phyloP scores from a whole-genome alignment of 2,113 vertebrate genomes.

The Nothocercus julius region DNA sequence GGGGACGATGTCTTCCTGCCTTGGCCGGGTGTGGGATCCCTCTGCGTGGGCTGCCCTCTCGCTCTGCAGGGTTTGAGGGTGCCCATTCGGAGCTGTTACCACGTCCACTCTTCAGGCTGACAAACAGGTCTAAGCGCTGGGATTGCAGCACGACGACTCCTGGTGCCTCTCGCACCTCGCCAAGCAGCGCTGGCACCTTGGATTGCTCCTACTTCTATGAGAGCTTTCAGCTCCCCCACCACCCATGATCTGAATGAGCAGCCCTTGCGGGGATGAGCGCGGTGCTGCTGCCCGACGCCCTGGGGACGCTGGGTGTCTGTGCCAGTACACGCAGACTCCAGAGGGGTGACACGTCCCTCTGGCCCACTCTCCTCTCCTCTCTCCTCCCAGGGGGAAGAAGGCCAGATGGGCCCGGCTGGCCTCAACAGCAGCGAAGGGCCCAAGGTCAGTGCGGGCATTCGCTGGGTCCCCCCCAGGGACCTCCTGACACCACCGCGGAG shows the following conservation, averaged over 20 bases:
- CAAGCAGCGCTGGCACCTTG: fast-evolving
- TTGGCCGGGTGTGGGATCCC: background rate
- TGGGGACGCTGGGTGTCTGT: background rate
- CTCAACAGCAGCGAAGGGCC: conserved; percentile 79
- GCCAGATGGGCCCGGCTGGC: conserved; percentile 80
- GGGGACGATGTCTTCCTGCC: background rate
- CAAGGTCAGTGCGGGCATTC: conserved; percentile 77
- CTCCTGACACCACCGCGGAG: background rate
- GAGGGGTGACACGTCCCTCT: no score
- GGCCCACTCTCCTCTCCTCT: background rate
- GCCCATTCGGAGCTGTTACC: background rate
- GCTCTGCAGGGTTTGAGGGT: background rate
- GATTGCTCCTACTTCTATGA: no score
- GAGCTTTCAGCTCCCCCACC: fast-evolving
- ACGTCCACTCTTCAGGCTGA: background rate
- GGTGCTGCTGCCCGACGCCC: background rate
- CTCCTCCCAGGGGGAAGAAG: conserved; percentile 81
- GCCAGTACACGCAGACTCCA: no score
- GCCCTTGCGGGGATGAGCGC: background rate
- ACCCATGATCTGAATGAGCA: no score
- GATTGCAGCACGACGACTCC: background rate
- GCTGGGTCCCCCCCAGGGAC: background rate
- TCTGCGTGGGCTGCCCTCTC: background rate
- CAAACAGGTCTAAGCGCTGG: background rate
- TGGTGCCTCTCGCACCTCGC: background rate